Evolutionary conservation across 2,888 invertebrate species (phyloP).

Genomic region (Melipona beecheii): DNA sequence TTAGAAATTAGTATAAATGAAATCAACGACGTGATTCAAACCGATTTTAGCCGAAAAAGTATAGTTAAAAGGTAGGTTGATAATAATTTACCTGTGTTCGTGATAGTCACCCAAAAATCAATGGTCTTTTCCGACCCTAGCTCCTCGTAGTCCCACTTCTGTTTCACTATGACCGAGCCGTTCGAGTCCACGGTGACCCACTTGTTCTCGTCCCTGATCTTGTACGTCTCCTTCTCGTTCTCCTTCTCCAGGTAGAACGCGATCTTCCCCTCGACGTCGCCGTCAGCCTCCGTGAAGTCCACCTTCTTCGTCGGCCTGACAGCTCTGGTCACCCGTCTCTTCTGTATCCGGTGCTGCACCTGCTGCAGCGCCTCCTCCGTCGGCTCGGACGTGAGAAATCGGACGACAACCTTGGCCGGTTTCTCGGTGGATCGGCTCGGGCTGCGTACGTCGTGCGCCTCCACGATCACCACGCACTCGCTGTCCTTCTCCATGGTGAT

Average conservation of each 20-base stretch:
- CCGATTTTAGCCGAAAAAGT: neutral
- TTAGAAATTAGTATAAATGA: neutral
- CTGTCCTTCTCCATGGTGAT: conserved; percentile 85
- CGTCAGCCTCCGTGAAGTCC: conserved; percentile 96
- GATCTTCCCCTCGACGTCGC: conserved; percentile 93
- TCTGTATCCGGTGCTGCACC: conserved; percentile 83
- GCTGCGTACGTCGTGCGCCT: conserved; percentile 92
- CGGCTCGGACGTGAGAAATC: conserved; percentile 85
- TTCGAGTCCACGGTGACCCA: conserved; percentile 97
- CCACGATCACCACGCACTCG: conserved; percentile 89
- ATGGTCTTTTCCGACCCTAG: conserved; percentile 97
- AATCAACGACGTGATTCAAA: neutral
- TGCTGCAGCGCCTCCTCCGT: conserved; percentile 59
- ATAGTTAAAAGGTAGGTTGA: neutral
- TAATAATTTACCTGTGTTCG: conserved; percentile 89
- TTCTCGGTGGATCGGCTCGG: conserved; percentile 89
- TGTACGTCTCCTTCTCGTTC: conserved; percentile 95
- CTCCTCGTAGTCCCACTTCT: conserved; percentile 99
- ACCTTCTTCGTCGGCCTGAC: conserved; percentile 97
- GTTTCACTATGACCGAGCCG: conserved; percentile 96
- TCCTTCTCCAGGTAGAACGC: conserved; percentile 96
- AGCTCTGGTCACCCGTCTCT: conserved; percentile 89
- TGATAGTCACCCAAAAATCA: conserved; percentile 98
- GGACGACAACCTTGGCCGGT: conserved; percentile 91
- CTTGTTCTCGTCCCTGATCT: conserved; percentile 96